These are phyloP conservation scores for Drosophila ohnishii DNA, from an alignment of 1,140 invertebrate species.

Conservation along the genomic window DNA sequence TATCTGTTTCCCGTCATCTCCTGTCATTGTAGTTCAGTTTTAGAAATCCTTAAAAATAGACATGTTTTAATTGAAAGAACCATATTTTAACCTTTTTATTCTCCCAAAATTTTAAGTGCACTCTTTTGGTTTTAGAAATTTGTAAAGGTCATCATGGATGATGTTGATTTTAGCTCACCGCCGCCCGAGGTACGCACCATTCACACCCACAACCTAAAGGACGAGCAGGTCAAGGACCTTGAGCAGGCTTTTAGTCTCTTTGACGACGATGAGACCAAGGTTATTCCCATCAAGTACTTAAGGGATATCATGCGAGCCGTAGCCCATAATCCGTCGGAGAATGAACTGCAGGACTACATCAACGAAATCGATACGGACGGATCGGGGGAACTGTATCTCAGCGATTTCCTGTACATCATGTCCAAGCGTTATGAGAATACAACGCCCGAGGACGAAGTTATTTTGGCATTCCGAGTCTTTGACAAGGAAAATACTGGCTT, in stretches of 20 bases:
- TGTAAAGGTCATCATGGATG: constrained; percentile 41
- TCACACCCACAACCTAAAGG: constrained; percentile 34
- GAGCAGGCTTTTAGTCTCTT: constrained; percentile 51
- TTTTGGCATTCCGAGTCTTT: constrained; percentile 59
- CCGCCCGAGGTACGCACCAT: constrained; percentile 54
- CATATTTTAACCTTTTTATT: constrained; percentile 8
- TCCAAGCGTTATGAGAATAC: constrained; percentile 42
- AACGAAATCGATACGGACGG: constrained; percentile 57
- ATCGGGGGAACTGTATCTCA: constrained; percentile 50
- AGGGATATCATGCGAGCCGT: constrained; percentile 42
- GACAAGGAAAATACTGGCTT: constrained; percentile 50
- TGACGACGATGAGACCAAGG: constrained; percentile 22
- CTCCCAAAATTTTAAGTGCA: neutral
- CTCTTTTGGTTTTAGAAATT: neutral
- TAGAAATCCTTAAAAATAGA: neutral
- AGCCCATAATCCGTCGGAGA: constrained; percentile 52
- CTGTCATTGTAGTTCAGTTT: neutral
- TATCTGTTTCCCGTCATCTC: neutral
- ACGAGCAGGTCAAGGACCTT: constrained; percentile 48
- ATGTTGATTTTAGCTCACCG: constrained; percentile 51
- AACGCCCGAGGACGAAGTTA: constrained; percentile 57
- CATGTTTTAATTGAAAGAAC: neutral
- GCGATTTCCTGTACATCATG: constrained; percentile 63
- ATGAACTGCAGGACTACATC: constrained; percentile 50
- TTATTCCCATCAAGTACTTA: constrained; percentile 50